Percentiles rank a stretch among this genome's conserved stretches.
phyloP scores from a whole-genome alignment of 2,888 invertebrate species.

The Oasisia sp. region DNA sequence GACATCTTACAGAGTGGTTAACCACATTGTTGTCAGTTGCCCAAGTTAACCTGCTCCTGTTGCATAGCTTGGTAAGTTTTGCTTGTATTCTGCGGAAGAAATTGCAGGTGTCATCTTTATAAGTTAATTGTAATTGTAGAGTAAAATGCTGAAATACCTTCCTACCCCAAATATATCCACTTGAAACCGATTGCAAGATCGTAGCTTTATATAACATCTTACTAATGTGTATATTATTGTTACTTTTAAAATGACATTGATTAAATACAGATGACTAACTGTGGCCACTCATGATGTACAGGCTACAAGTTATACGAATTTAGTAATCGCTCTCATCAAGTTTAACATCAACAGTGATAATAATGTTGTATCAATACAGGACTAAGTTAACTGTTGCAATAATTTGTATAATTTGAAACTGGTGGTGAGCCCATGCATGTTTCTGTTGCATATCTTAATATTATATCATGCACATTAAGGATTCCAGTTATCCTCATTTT shows the following conservation, averaged over 20 bases:
- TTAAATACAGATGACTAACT: neutral
- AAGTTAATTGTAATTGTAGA: too few relatives aligned
- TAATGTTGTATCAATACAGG: too few relatives aligned
- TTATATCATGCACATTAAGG: conserved; percentile 6
- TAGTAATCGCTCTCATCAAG: neutral
- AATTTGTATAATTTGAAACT: neutral
- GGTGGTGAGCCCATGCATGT: neutral
- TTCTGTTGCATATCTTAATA: neutral
- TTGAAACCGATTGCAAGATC: too few relatives aligned
- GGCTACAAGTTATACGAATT: neutral
- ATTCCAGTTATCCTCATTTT: neutral
- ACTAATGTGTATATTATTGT: neutral
- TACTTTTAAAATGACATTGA: neutral
- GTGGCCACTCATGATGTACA: neutral
- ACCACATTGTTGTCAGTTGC: neutral
- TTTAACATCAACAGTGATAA: neutral
- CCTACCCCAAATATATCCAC: too few relatives aligned
- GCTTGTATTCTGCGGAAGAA: neutral
- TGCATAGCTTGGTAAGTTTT: neutral
- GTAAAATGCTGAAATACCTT: too few relatives aligned
- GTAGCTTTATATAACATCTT: neutral
- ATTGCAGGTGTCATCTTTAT: too few relatives aligned
- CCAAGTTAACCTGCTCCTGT: neutral
- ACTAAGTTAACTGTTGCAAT: too few relatives aligned
- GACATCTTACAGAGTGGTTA: too few relatives aligned